Conservation (phyloP, 2,113 vertebrate species). For the Rhagologus leucostigma region DNA sequence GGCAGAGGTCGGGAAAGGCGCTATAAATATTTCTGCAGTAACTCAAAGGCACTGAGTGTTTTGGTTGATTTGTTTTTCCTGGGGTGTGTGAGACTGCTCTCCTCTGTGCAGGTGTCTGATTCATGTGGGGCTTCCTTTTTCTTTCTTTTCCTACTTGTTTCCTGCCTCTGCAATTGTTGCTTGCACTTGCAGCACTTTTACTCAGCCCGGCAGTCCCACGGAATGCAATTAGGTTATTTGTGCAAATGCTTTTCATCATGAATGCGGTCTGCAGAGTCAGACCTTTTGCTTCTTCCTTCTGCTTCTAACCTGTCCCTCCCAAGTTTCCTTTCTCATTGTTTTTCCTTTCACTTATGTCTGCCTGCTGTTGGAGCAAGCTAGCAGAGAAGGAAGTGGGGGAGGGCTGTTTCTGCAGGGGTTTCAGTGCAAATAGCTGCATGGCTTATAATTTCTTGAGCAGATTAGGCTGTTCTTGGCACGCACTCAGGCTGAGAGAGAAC, state of each 20-base stretch:
- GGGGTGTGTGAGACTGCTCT: neutral
- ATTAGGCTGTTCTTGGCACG: neutral
- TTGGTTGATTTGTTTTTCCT: conserved; percentile 51
- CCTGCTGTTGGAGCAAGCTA: conserved; percentile 16
- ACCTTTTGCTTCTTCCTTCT: conserved; percentile 65
- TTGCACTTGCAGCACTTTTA: conserved; percentile 22
- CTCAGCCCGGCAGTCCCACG: neutral
- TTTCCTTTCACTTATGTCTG: conserved; percentile 62
- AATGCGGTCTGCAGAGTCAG: conserved; percentile 32
- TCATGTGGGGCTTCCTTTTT: conserved; percentile 39
- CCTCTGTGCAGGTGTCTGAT: conserved; percentile 32
- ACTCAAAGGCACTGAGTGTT: conserved; percentile 28
- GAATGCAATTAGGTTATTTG: conserved; percentile 34
- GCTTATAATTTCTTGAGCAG: conserved; percentile 27
- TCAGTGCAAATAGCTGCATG: neutral
- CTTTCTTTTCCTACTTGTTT: conserved; percentile 60
- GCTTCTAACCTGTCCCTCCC: conserved; percentile 61
- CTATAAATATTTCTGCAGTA: conserved; percentile 56
- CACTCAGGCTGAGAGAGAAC: neutral
- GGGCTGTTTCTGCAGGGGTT: conserved; percentile 18
- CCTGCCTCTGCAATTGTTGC: conserved; percentile 46
- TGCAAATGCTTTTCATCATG: conserved; percentile 19
- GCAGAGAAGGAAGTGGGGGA: conserved; percentile 54
- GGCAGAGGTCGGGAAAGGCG: conserved; percentile 23
- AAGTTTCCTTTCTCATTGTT: conserved; percentile 64